phyloP scores from a whole-genome alignment of 2,113 vertebrate genomes.

The Hippolais icterina region DNA sequence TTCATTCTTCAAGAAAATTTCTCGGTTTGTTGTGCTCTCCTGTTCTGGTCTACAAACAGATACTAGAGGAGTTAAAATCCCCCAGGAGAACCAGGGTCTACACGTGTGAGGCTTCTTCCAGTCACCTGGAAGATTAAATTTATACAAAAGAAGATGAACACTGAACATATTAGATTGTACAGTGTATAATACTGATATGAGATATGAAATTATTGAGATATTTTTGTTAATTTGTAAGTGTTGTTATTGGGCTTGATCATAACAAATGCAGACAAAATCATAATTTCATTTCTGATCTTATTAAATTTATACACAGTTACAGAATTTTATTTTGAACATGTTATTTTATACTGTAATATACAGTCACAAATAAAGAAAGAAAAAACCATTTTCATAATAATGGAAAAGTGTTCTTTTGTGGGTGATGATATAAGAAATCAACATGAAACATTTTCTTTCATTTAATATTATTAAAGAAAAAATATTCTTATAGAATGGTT shows the following conservation, averaged over 20 bases:
- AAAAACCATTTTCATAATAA: neutral
- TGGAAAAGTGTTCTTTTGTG: neutral
- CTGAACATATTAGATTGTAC: neutral
- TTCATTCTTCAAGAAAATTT: neutral
- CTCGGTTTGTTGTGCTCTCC: neutral
- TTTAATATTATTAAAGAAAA: neutral
- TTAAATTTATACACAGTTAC: neutral
- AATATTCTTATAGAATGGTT: neutral
- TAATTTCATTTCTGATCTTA: neutral
- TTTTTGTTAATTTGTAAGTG: neutral
- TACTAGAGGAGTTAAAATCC: neutral
- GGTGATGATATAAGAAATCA: neutral
- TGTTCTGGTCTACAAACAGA: neutral
- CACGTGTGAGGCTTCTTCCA: fast-evolving
- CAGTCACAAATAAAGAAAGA: neutral
- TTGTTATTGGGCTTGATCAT: neutral
- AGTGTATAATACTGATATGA: neutral
- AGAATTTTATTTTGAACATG: neutral
- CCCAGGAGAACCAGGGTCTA: fast-evolving
- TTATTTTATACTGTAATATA: neutral
- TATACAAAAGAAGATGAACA: neutral
- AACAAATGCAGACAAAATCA: neutral
- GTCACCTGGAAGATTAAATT: neutral
- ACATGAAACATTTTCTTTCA: neutral
- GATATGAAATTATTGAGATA: neutral